Percentiles rank a stretch among this genome's conserved stretches.
Evolutionary conservation across 2,797 vertebrate genomes (phyloP).

Genomic region (Erethizon dorsatum): DNA sequence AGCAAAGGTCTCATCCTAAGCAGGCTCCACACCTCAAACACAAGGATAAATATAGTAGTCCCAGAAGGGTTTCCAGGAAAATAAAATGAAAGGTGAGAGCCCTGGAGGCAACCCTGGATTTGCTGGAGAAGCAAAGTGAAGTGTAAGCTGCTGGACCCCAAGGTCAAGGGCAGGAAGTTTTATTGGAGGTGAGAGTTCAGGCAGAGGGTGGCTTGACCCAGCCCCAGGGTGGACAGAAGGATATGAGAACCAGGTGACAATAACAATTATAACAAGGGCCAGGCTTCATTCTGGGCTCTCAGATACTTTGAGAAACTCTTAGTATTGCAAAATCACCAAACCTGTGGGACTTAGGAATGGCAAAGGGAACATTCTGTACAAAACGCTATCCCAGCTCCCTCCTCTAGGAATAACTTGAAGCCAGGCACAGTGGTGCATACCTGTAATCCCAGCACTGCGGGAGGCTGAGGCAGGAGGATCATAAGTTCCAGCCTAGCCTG

Average conservation of each 20-base stretch:
- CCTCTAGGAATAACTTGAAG: not conserved
- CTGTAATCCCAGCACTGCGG: not conserved
- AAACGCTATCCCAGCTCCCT: not conserved
- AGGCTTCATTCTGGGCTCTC: not conserved
- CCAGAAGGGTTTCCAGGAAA: conserved; percentile 61
- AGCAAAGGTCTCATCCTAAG: conserved; percentile 56
- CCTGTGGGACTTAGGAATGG: not conserved
- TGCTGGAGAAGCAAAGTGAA: conserved; percentile 57
- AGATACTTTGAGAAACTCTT: conserved; percentile 18
- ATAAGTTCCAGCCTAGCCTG: not conserved
- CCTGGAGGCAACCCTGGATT: conserved; percentile 63
- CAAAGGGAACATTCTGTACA: not conserved
- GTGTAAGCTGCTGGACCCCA: conserved; percentile 25
- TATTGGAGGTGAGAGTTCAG: not conserved
- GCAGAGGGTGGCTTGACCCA: not conserved
- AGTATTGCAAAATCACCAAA: conserved; percentile 60
- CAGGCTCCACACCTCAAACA: conserved; percentile 61
- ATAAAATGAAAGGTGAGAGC: conserved; percentile 78
- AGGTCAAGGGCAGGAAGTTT: conserved; percentile 69
- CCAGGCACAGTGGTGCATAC: not conserved
- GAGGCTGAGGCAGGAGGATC: not conserved
- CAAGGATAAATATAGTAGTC: conserved; percentile 73
- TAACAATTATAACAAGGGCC: not conserved
- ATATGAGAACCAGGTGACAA: conserved; percentile 17
- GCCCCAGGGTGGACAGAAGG: conserved; percentile 47